phyloP scores from a whole-genome alignment of 2,888 invertebrate genomes.

The Ormyrus rosae region DNA sequence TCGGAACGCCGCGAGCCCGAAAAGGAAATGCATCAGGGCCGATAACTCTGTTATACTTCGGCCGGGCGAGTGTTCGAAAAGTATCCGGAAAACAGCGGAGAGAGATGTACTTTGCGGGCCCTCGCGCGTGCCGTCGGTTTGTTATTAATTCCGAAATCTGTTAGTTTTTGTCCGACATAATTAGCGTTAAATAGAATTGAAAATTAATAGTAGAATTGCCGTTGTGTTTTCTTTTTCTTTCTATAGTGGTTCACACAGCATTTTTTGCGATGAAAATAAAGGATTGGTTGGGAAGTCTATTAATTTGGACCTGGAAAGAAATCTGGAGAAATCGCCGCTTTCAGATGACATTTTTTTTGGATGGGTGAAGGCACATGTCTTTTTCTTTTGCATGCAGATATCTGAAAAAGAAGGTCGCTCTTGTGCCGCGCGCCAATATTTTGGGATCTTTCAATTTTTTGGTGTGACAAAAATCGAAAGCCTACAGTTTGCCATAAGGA shows the following conservation, averaged over 20 bases:
- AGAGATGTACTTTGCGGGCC: constrained; percentile 18
- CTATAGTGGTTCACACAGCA: constrained; percentile 55
- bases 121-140: constrained; percentile 63
- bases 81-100: background rate
- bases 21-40: constrained; percentile 57
- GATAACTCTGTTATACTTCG: constrained; percentile 68
- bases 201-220: constrained; percentile 69
- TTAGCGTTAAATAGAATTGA: constrained; percentile 69
- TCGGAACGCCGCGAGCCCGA: background rate
- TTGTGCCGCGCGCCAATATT: constrained; percentile 29
- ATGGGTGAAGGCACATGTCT: constrained; percentile 61
- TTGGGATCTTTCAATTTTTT: constrained; percentile 35
- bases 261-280: constrained; percentile 32
- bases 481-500: background rate
- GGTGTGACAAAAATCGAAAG: constrained; percentile 33
- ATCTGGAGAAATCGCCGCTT: constrained; percentile 59
- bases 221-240: constrained; percentile 68
- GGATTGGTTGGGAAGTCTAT: constrained; percentile 26
- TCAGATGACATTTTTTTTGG: constrained; percentile 36
- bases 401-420: constrained; percentile 30
- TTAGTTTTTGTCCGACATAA: constrained; percentile 71
- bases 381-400: constrained; percentile 60
- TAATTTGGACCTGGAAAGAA: constrained; percentile 8
- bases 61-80: constrained; percentile 45
- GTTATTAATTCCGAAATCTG: constrained; percentile 73